Evolutionary conservation across 2,113 vertebrate genomes (phyloP).

Genomic region (Siphamia tubifer): DNA sequence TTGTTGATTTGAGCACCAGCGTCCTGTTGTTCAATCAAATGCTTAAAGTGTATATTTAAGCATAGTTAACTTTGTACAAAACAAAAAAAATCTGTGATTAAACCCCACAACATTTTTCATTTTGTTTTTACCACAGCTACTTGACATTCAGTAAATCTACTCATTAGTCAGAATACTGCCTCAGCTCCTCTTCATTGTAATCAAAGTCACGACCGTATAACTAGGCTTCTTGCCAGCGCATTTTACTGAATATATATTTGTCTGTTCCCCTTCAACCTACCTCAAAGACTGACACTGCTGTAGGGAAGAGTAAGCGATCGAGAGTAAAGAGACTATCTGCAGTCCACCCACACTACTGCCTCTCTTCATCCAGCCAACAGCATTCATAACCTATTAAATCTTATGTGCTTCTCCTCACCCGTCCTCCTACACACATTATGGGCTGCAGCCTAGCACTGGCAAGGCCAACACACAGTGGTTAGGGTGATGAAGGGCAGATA

Average conservation of each 20-base stretch:
- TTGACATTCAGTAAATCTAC: conserved; percentile 47
- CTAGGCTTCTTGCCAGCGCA: conserved; percentile 52
- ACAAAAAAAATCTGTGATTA: background rate
- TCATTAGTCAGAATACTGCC: conserved; percentile 48
- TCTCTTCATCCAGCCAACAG: conserved; percentile 56
- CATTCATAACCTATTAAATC: conserved; percentile 72
- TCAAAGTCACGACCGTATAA: conserved; percentile 62
- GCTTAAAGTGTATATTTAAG: background rate
- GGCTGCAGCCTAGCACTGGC: conserved; percentile 30
- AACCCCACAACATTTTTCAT: conserved; percentile 1
- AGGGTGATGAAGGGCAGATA: conserved; percentile 18
- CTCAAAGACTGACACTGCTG: conserved; percentile 60
- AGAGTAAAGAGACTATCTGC: conserved; percentile 56
- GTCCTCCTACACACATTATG: conserved; percentile 66
- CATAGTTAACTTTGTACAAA: background rate
- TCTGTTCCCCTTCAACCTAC: conserved; percentile 37
- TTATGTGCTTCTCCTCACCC: conserved; percentile 52
- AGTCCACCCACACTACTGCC: conserved; percentile 71
- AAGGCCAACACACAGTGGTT: conserved; percentile 17
- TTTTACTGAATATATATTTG: conserved; percentile 27
- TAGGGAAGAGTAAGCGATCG: conserved; percentile 41
- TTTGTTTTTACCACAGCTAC: conserved; percentile 22
- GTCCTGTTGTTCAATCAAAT: too few relatives aligned
- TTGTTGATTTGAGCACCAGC: too few relatives aligned
- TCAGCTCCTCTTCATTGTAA: conserved; percentile 43